A percentile compares a stretch with the other conserved stretches of the same genome.
Conservation (phyloP, 1,140 invertebrate genomes). For the Cotesia glomerata region DNA sequence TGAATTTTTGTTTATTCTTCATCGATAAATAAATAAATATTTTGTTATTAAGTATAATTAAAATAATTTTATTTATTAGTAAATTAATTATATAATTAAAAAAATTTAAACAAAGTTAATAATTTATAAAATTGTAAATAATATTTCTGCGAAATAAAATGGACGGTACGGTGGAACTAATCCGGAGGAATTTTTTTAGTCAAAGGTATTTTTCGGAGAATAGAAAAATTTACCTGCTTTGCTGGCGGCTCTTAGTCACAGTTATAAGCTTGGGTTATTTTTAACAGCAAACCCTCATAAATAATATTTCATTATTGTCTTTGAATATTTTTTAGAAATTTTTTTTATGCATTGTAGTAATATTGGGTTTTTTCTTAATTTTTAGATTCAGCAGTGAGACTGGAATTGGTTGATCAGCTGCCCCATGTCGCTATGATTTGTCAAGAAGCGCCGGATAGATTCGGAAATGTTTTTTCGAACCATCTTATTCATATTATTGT, state of each 20-base stretch:
- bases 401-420: conserved; percentile 71
- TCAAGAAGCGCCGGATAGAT: conserved; percentile 62
- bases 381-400: conserved; percentile 67
- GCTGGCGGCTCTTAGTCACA: background rate
- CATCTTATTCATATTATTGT: conserved; percentile 70
- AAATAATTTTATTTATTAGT: too few relatives aligned
- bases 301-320: background rate
- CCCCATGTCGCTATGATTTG: conserved; percentile 71
- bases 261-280: background rate
- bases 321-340: background rate
- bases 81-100: too few relatives aligned
- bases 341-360: conserved; percentile 12
- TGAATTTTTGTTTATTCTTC: too few relatives aligned
- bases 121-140: too few relatives aligned
- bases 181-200: too few relatives aligned
- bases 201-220: background rate
- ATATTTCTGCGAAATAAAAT: background rate
- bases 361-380: conserved; percentile 32
- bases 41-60: too few relatives aligned
- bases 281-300: background rate
- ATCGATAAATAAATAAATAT: too few relatives aligned
- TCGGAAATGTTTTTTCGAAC: conserved; percentile 50
- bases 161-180: too few relatives aligned
- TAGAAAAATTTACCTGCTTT: background rate
- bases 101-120: too few relatives aligned